A percentile compares a stretch with the other conserved stretches of the same genome.
Conservation (phyloP, 2,113 vertebrate species). For the Passer domesticus region DNA sequence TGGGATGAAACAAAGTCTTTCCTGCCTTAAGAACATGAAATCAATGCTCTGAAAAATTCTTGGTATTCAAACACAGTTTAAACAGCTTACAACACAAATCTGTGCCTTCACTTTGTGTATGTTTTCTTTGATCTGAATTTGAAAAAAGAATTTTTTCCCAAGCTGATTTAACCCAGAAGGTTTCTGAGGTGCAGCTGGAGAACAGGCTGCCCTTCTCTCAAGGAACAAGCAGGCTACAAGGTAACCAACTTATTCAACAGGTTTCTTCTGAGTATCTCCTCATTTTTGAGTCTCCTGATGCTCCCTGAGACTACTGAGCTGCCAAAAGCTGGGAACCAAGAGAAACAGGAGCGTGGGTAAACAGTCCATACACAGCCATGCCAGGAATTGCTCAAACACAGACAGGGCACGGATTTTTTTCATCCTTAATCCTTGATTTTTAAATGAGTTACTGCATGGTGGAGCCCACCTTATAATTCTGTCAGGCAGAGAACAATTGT, state of each 20-base stretch:
- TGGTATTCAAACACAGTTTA: neutral
- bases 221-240: neutral
- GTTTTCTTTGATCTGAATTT: neutral
- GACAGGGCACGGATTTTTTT: neutral
- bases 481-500: neutral
- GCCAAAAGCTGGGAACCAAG: neutral
- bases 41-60: neutral
- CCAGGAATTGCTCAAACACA: neutral
- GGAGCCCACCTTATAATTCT: neutral
- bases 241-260: neutral
- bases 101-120: neutral
- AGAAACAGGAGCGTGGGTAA: neutral
- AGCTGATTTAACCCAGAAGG: neutral
- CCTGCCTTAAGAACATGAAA: neutral
- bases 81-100: neutral
- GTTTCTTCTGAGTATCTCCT: neutral
- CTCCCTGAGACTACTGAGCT: neutral
- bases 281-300: neutral
- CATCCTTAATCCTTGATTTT: neutral
- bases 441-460: neutral
- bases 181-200: neutral
- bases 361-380: neutral
- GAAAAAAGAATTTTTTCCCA: neutral
- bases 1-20: neutral
- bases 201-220: neutral